A percentile compares a stretch with the other conserved stretches of the same genome.
These are phyloP conservation scores for Podargus strigoides DNA, from an alignment of 2,797 vertebrate species.

Conservation along the genomic window DNA sequence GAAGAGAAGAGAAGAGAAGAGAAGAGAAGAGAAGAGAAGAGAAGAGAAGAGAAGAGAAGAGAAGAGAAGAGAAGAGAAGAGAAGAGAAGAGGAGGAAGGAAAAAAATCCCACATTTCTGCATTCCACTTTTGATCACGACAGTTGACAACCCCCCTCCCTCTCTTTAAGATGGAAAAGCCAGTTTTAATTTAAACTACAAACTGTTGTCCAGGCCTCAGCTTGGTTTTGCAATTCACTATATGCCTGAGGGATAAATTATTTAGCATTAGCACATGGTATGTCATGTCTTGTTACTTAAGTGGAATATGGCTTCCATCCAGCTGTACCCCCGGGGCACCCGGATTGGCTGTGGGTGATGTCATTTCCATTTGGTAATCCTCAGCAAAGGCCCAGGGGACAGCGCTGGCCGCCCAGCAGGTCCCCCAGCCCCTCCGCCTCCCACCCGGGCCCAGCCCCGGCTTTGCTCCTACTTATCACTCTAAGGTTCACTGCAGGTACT, in stretches of 20 bases:
- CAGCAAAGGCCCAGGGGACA: neutral
- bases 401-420: neutral
- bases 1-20: no score
- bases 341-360: slow-evolving; percentile 64
- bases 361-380: slow-evolving; percentile 63
- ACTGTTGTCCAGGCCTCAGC: slow-evolving; percentile 57
- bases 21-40: rapidly evolving
- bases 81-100: no score
- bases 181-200: slow-evolving; percentile 62
- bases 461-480: slow-evolving; percentile 10
- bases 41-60: neutral
- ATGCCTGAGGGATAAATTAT: slow-evolving; percentile 64
- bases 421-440: slow-evolving; percentile 1
- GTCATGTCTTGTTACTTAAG: slow-evolving; percentile 66
- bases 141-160: neutral
- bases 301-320: slow-evolving; percentile 56
- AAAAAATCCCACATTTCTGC: neutral
- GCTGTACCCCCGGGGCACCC: slow-evolving; percentile 27
- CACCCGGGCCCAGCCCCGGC: neutral
- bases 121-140: neutral
- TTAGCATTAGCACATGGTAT: slow-evolving; percentile 60
- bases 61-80: no score
- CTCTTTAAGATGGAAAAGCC: neutral
- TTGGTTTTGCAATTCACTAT: slow-evolving; percentile 51
- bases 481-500: slow-evolving; percentile 52